These are phyloP conservation scores for Xerus inauris DNA, from an alignment of 2,113 vertebrate species.

Conservation along the genomic window DNA sequence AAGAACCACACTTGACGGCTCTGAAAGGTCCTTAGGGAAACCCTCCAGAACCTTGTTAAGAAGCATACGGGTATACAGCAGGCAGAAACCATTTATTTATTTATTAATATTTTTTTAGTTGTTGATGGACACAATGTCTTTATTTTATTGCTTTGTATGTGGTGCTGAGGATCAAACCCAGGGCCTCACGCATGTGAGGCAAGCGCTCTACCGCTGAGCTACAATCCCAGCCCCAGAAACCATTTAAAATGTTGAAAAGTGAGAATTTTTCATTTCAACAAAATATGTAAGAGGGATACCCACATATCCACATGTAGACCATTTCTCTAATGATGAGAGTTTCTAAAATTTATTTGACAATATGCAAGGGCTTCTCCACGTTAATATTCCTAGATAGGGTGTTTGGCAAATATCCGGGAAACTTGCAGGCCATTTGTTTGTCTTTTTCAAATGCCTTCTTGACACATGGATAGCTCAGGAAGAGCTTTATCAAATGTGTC, in stretches of 20 bases:
- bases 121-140: too few species aligned
- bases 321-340: neutral
- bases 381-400: neutral
- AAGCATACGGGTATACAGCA: neutral
- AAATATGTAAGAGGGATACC: neutral
- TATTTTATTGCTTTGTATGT: too few species aligned
- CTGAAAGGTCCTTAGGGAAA: neutral
- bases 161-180: too few species aligned
- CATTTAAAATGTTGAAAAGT: neutral
- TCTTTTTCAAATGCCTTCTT: neutral
- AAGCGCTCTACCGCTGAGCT: too few species aligned
- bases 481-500: neutral
- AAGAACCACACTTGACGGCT: neutral
- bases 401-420: neutral
- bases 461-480: neutral
- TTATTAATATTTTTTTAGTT: too few species aligned
- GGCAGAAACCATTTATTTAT: neutral
- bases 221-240: too few species aligned
- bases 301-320: neutral
- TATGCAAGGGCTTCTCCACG: neutral
- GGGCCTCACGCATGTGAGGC: too few species aligned
- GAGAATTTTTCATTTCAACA: neutral
- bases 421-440: neutral
- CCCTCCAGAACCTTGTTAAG: neutral
- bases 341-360: slow-evolving; percentile 1